Percentiles rank a stretch among this genome's conserved stretches.
Evolutionary conservation across 2,797 vertebrate species (phyloP).

Genomic region (Novumbra hubbsi): DNA sequence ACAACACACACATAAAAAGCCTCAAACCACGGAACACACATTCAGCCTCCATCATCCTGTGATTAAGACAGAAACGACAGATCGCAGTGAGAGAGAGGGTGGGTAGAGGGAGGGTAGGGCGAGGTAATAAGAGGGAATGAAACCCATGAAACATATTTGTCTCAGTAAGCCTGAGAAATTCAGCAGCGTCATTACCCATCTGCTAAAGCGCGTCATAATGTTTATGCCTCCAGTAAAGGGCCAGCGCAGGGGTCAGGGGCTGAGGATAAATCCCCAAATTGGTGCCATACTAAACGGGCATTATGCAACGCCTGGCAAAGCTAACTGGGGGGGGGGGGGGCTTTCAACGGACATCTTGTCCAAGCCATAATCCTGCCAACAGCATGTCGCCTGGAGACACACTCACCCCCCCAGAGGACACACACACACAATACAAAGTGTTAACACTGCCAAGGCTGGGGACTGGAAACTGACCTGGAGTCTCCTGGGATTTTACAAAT

Average conservation of each 20-base stretch:
- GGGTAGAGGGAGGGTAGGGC: background rate
- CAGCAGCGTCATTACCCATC: conserved; percentile 64
- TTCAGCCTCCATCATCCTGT: too few relatives aligned
- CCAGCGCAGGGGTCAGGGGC: conserved; percentile 64
- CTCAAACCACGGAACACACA: background rate
- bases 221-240: conserved; percentile 60
- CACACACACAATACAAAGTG: conserved; percentile 46
- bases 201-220: conserved; percentile 59
- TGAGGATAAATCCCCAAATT: conserved; percentile 68
- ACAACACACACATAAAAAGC: background rate
- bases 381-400: conserved; percentile 58
- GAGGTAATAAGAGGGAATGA: conserved; percentile 8
- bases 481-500: background rate
- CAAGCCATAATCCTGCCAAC: conserved; percentile 72
- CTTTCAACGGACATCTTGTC: conserved; percentile 75
- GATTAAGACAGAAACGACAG: background rate
- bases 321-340: conserved; percentile 49
- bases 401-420: conserved; percentile 31
- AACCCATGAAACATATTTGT: conserved; percentile 51
- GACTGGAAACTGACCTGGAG: background rate
- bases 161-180: conserved; percentile 55
- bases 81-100: background rate
- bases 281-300: conserved; percentile 71
- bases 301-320: conserved; percentile 70
- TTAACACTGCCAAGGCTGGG: background rate